These are phyloP conservation scores for Hippoglossus hippoglossus DNA, from an alignment of 2,797 vertebrate species.

Conservation along the genomic window DNA sequence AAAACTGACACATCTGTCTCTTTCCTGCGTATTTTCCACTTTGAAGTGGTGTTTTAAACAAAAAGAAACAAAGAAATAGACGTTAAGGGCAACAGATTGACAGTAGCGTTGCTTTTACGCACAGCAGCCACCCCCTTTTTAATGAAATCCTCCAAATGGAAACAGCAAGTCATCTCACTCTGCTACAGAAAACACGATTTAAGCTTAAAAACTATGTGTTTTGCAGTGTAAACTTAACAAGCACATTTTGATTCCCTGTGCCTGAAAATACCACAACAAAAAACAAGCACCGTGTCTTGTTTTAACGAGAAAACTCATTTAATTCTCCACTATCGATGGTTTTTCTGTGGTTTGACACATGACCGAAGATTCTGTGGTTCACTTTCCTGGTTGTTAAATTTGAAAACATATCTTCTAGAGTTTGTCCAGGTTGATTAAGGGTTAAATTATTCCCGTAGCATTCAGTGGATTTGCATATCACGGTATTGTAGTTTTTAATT, in stretches of 20 bases:
- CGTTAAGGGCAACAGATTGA: neutral
- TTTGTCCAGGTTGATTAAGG: slow-evolving; percentile 14
- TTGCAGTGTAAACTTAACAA: slow-evolving; percentile 17
- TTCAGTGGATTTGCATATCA: slow-evolving; percentile 14
- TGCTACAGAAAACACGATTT: slow-evolving; percentile 18
- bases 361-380: neutral
- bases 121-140: neutral
- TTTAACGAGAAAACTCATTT: neutral
- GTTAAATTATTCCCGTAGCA: slow-evolving; percentile 28
- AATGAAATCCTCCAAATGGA: neutral
- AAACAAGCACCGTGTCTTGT: neutral
- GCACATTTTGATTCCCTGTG: slow-evolving; percentile 1
- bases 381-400: neutral
- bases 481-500: neutral
- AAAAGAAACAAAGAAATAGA: neutral
- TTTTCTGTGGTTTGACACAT: neutral
- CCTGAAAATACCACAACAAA: neutral
- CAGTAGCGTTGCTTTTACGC: neutral
- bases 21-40: neutral
- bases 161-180: slow-evolving; percentile 8
- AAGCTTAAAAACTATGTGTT: slow-evolving; percentile 2
- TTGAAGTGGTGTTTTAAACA: no score
- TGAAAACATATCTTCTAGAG: neutral
- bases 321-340: neutral
- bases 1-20: neutral